These are phyloP conservation scores for Diceros bicornis DNA, from an alignment of 2,797 vertebrate species.

Conservation along the genomic window DNA sequence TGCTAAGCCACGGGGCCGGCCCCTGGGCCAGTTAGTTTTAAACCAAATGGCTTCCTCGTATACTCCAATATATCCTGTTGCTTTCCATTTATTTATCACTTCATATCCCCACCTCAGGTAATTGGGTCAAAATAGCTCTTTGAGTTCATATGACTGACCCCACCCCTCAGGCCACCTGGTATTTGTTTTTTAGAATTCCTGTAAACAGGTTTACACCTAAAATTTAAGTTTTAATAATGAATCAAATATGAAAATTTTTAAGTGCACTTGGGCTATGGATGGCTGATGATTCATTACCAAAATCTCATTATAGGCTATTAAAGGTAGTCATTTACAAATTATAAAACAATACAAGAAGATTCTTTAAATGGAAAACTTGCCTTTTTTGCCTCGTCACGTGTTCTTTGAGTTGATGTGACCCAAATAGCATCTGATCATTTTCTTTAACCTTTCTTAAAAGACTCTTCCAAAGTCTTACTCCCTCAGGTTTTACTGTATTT, in stretches of 20 bases:
- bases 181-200: conserved; percentile 19
- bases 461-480: background rate
- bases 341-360: background rate
- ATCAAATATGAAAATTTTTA: conserved; percentile 16
- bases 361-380: background rate
- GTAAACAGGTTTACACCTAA: conserved; percentile 29
- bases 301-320: background rate
- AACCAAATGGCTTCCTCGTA: no score
- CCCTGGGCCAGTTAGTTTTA: no score
- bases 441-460: background rate
- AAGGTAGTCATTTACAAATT: background rate
- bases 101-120: background rate
- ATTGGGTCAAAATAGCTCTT: background rate
- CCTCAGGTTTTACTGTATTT: background rate
- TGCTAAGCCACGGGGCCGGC: no score
- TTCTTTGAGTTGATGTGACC: conserved; percentile 30
- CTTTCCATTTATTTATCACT: no score
- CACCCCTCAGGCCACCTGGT: background rate
- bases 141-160: background rate
- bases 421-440: background rate
- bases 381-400: background rate
- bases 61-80: no score
- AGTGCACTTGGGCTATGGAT: background rate
- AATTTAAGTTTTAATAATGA: conserved; percentile 9
- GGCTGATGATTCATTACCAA: background rate